Percentiles rank a stretch among this genome's conserved stretches.
These are phyloP conservation scores for Pteruthius melanotis DNA, from an alignment of 2,113 vertebrate species.

Conservation along the genomic window DNA sequence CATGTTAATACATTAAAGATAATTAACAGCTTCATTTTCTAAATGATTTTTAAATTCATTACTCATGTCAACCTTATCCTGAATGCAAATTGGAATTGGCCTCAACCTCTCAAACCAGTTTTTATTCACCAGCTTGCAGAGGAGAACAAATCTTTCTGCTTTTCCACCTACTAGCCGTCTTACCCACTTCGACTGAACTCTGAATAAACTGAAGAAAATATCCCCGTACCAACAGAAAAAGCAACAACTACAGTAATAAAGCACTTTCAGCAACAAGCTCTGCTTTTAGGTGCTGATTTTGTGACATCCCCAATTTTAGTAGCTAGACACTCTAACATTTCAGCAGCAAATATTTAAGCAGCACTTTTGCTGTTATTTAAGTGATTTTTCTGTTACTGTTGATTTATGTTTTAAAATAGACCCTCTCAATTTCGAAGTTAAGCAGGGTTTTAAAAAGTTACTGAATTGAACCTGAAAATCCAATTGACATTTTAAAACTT, in stretches of 20 bases:
- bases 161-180: neutral
- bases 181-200: neutral
- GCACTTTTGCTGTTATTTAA: neutral
- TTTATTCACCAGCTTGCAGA: neutral
- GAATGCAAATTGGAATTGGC: neutral
- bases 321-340: constrained; percentile 10
- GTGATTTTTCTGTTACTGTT: neutral
- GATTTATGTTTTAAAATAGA: neutral
- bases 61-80: neutral
- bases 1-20: constrained; percentile 8
- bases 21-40: constrained; percentile 35
- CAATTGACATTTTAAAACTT: neutral
- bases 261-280: neutral
- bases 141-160: neutral
- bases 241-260: neutral
- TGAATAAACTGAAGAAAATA: neutral
- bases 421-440: neutral
- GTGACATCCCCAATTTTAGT: neutral
- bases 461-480: neutral
- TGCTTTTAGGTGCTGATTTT: constrained; percentile 6
- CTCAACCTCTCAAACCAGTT: constrained; percentile 7
- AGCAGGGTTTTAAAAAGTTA: neutral
- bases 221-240: neutral
- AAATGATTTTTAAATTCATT: constrained; percentile 15
- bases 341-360: constrained; percentile 5